Conservation (phyloP, 2,888 invertebrate species). For the Helobdella robusta region DNA sequence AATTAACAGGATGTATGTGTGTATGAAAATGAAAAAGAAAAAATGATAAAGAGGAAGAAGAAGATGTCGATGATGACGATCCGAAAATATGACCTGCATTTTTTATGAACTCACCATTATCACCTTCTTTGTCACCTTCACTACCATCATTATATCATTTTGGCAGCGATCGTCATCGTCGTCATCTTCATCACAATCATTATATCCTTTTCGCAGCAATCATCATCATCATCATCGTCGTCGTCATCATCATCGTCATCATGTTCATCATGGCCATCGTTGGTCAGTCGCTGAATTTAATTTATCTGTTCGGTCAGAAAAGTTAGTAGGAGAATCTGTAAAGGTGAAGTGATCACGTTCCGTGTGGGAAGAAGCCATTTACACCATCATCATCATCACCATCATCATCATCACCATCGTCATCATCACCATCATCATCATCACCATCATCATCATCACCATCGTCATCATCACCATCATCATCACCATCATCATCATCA, state of each 20-base stretch:
- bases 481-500: slow-evolving; percentile 18
- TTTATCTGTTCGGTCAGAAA: too few species aligned
- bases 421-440: slow-evolving; percentile 15
- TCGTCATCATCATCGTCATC: not conserved
- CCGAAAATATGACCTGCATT: too few species aligned
- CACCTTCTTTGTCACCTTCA: too few species aligned
- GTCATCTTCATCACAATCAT: slow-evolving; percentile 1
- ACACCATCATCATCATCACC: slow-evolving; percentile 9
- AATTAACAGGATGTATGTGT: too few species aligned
- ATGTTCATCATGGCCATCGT: not conserved
- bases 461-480: slow-evolving; percentile 19
- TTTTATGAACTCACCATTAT: too few species aligned
- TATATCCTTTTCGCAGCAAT: not conserved
- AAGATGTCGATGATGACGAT: too few species aligned
- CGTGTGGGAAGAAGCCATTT: not conserved
- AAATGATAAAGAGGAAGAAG: too few species aligned
- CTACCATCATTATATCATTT: too few species aligned
- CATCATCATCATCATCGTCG: not conserved
- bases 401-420: slow-evolving; percentile 12
- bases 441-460: slow-evolving; percentile 13
- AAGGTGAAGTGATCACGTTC: not conserved
- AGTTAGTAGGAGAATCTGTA: not conserved
- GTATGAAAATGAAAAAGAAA: too few species aligned
- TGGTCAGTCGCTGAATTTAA: too few species aligned
- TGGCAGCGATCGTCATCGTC: slow-evolving; percentile 1